phyloP scores from a whole-genome alignment of 2,113 vertebrate species.

The Leucoraja erinaceus region DNA sequence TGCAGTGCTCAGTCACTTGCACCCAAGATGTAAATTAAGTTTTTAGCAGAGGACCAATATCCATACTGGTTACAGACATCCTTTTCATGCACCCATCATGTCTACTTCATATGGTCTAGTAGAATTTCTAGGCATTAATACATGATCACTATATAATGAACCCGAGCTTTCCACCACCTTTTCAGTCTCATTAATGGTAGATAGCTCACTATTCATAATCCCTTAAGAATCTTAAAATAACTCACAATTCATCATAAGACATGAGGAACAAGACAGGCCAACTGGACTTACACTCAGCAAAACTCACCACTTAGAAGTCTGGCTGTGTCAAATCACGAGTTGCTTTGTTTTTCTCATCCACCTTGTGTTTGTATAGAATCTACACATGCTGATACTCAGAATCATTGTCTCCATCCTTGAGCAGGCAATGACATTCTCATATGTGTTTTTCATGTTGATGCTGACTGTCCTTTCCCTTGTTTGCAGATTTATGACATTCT shows the following conservation, averaged over 20 bases:
- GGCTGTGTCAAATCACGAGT: not conserved
- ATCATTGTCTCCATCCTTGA: conserved; percentile 2
- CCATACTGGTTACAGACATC: too few species aligned
- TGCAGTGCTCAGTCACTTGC: too few species aligned
- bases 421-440: not conserved
- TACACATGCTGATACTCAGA: not conserved
- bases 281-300: not conserved
- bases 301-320: not conserved
- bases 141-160: not conserved
- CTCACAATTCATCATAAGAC: not conserved
- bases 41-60: too few species aligned
- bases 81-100: too few species aligned
- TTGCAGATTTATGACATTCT: conserved; percentile 22
- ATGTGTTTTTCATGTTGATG: conserved; percentile 26
- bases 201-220: not conserved
- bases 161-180: not conserved
- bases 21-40: too few species aligned
- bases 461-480: not conserved
- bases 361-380: not conserved
- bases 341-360: conserved; percentile 22
- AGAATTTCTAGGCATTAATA: not conserved
- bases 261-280: not conserved
- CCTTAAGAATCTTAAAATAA: not conserved
- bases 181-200: not conserved
- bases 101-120: too few species aligned